Percentiles rank a stretch among this genome's conserved stretches.
These are phyloP conservation scores for Harmothoe impar DNA, from an alignment of 2,888 invertebrate species.

Conservation along the genomic window DNA sequence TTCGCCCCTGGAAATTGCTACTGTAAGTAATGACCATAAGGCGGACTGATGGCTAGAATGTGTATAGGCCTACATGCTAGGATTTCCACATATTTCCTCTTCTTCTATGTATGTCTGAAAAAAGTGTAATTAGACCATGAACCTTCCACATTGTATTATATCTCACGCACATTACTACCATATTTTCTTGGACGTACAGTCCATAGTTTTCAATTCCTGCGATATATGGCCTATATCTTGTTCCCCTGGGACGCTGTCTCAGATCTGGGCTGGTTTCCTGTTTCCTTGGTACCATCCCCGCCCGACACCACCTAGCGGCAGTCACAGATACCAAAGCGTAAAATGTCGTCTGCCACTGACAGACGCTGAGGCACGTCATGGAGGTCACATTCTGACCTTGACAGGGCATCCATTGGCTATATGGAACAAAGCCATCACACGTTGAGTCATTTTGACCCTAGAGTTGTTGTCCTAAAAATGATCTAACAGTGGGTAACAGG, in stretches of 20 bases:
- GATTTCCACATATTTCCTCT: too few relatives aligned
- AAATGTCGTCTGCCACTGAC: neutral
- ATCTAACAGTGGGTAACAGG: neutral
- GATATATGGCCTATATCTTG: too few relatives aligned
- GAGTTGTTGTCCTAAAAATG: neutral
- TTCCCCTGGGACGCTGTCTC: neutral
- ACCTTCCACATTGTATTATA: too few relatives aligned
- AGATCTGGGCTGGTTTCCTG: constrained; percentile 25
- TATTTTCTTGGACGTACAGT: too few relatives aligned
- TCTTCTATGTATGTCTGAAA: too few relatives aligned
- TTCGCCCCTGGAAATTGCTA: too few relatives aligned
- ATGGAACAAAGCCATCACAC: neutral
- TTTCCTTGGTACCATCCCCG: constrained; percentile 40
- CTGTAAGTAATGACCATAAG: too few relatives aligned
- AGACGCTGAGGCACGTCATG: neutral
- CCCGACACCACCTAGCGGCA: constrained; percentile 54
- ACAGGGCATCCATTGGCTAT: neutral
- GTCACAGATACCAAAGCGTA: neutral
- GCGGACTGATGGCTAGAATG: too few relatives aligned
- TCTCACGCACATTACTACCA: too few relatives aligned
- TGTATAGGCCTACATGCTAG: too few relatives aligned
- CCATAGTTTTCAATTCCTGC: too few relatives aligned
- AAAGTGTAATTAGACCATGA: too few relatives aligned
- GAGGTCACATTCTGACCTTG: constrained; percentile 35
- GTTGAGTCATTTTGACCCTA: neutral